Base-by-base conservation (phyloP, 2,797 vertebrate genomes). In the Acanthis flammea region DNA sequence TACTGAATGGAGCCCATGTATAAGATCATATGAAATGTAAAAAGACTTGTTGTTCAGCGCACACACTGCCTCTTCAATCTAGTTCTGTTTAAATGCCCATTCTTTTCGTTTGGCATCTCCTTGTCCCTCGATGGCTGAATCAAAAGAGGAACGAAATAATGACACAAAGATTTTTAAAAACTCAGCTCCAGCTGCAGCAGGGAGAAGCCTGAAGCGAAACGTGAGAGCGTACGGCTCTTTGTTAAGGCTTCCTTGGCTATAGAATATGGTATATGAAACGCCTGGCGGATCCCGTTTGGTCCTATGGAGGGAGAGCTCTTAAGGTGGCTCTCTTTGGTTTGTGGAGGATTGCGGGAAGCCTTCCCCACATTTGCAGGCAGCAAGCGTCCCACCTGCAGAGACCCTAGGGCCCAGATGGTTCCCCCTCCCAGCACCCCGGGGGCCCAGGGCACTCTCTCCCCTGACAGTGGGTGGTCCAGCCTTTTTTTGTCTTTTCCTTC, bases 201-300 rank as follows among this genome's bases (percentile, higher is more conserved):
- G 88, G 94, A 97, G 95, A 97, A 96, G 96, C 96, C 96, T 96
- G 96, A 96, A 96, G 96, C 61, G 85, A 96, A 97, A 96, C 73
- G 87, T 92, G 95, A 96, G 94, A 95, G 95, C 87, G 57, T 96
- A 95, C 25, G 5, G 94, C 92, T 95, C 97, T 97, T 97, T 97
- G 97, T 97, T 97, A 96, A 94, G 95, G 97, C 97, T 95, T 97
- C 94, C 97, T 97, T 96, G 97, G 95, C 97, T 97, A 96, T 97
- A 97, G 96, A 97, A 97, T 97, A 97, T 97, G 95, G 95, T 95
- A 95, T 97, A 96, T 95, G 94, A 97, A 96, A 97, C 57, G 95
- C 96, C 96, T 92, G 87, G 88, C 91, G 62, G 86, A 90, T 94
- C 92, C 94, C 54, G 4, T 96, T 96, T 91, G 95, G 94, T 97